Percentiles rank a stretch among this genome's conserved stretches.
These are phyloP conservation scores for Pelecanoides urinatrix DNA, from an alignment of 2,113 vertebrate species.

Conservation along the genomic window DNA sequence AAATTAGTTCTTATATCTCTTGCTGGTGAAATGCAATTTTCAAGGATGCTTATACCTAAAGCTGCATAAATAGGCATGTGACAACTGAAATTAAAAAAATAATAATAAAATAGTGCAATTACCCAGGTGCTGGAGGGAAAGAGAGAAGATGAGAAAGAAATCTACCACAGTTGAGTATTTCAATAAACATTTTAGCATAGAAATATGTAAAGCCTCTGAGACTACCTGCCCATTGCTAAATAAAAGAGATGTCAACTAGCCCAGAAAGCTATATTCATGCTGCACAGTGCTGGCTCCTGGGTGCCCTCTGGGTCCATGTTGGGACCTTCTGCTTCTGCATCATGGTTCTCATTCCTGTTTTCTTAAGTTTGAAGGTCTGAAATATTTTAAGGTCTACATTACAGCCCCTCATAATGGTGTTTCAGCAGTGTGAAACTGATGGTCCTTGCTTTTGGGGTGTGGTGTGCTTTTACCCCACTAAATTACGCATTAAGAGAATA, in stretches of 20 bases:
- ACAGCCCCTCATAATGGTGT: background rate
- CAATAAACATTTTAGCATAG: background rate
- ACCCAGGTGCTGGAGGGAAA: background rate
- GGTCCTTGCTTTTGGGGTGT: background rate
- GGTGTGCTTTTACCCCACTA: background rate
- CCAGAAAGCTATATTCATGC: background rate
- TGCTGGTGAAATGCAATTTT: background rate
- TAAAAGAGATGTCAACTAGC: background rate
- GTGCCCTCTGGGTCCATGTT: background rate
- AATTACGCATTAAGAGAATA: background rate
- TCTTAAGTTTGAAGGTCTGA: background rate
- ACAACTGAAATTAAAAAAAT: background rate
- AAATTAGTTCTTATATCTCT: background rate
- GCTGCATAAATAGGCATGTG: background rate
- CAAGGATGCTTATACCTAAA: background rate
- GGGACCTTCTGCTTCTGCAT: background rate
- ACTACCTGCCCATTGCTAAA: background rate
- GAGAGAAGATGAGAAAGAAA: background rate
- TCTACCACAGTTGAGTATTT: background rate
- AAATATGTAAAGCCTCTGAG: background rate
- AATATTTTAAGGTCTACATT: background rate
- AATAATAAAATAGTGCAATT: background rate
- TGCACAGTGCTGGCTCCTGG: background rate
- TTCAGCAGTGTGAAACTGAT: background rate
- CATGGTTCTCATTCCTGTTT: background rate